Base-by-base conservation (phyloP, 2,797 vertebrate genomes). In the Muscicapa comitata region DNA sequence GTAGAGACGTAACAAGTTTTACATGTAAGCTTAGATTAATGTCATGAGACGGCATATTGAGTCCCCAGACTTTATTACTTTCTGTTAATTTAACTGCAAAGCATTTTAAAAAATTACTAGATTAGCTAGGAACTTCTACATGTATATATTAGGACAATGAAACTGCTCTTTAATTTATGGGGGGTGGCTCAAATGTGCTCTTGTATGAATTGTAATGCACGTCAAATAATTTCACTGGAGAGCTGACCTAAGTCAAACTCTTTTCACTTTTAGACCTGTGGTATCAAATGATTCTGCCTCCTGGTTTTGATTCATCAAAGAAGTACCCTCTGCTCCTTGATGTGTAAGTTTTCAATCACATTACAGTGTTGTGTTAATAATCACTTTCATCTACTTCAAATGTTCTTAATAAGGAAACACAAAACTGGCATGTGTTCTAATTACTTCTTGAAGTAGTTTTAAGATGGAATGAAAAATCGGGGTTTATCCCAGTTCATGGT, bases 261-360 rank as follows among this genome's bases (percentile, higher is more conserved):
- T 94, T 70, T 81, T 97, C 85, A 50, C 26, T 96, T 96, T 96
- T 97, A 99, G 99, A 98, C 88, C 98, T 99, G 83, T 99, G 99
- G 99, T 99, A 99, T 97, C 98, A 99, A 97, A 99, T 99, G 99
- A 99, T 99, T 97, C 80, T 99, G 57, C 99, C 99, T 89, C 99
- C 99, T 38, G 97, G 98, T 97, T 99, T 99, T 55, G 98, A 99
- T 96, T 95, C 97, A 93, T 98, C 98, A 71, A 99, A 99, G 97
- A 99, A 99, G 94, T 99, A 99, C 84, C 99, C 99, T 94, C 98
- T 99, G 72, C 98, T 99, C 17, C 97, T 99, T 96, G 98, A 99
- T 4, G 99, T 99, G 99, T 99, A 98, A 99, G 99, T 99, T 94
- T 95, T 93, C 54, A 71, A 68, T 88, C 65, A 62, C 35, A 8